Evolutionary conservation across 1,140 invertebrate genomes (phyloP), one percentile per base, ranked within the genome.

Genomic region (Drosophila jambulina): DNA sequence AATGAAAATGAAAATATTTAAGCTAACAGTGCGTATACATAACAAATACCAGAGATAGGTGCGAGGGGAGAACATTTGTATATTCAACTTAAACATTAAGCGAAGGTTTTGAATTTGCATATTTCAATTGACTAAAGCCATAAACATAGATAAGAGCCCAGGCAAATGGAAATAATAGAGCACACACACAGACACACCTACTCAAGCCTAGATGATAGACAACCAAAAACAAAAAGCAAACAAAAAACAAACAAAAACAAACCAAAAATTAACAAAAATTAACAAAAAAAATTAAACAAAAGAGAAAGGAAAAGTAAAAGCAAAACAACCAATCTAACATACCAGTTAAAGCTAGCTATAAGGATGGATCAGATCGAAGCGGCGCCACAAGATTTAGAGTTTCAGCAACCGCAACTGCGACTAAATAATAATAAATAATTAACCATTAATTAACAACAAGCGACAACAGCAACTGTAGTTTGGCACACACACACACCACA

Each of bases 91-190:
- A 88, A 63, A 32, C 49, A 69, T 84, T 85, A 86, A 86, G 82
- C 72, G 77, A 77, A 86, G 82, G 82, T 86, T 86, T 86, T 86
- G 83, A 87, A 86, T 86, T 86, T 87, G 83, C 75, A 87, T 87
- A 86, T 80, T 82, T 77, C 77, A 77, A 79, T 75, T 72, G 80
- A 78, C 54, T 58, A 71, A 71, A 71, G 58, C 57, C 38, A 71
- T 51, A 80, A n/a, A 64, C 36, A 57, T 67, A 67, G 38, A 17
- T 43, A 67, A 56, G 74, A 53, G 23, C 40, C 49, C 51, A 58
- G 40, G 79, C 71, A 84, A 88, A 88, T 81, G 80, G 58, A 81
- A 81, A 81, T 85, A 88, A 84, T 68, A 84, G 76, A 81, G 82
- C 82, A 86, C 80, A 78, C 46, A 46, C 43, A 23, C 46, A n/a